Evolutionary conservation across 1,140 invertebrate genomes (phyloP).

Genomic region (Nebria ingens): DNA sequence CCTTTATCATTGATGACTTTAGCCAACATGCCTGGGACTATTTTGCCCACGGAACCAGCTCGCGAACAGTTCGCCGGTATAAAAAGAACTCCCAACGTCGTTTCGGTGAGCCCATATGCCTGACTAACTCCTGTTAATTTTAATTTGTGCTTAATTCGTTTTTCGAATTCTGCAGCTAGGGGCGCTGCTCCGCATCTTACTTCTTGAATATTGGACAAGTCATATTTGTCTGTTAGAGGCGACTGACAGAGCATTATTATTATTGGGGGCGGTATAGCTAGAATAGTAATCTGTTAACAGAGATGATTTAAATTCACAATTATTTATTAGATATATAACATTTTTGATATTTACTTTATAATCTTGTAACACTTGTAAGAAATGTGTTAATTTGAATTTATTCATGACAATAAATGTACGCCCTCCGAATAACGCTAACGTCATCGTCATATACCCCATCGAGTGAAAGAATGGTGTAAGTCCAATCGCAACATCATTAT

Average conservation of each 20-base stretch:
- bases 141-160: conserved; percentile 22
- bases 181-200: conserved; percentile 42
- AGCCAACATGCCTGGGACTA: conserved; percentile 47
- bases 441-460: conserved; percentile 33
- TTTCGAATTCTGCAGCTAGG: conserved; percentile 32
- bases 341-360: conserved; percentile 23
- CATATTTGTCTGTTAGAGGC: conserved; percentile 34
- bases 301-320: conserved; percentile 1
- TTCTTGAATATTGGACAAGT: conserved; percentile 36
- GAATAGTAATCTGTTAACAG: conserved; percentile 22
- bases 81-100: conserved; percentile 39
- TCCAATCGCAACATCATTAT: conserved; percentile 26
- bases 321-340: neutral
- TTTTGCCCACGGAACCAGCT: conserved; percentile 46
- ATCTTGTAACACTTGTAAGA: conserved; percentile 27
- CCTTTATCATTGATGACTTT: conserved; percentile 54
- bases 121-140: conserved; percentile 39
- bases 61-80: conserved; percentile 29
- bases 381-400: conserved; percentile 27
- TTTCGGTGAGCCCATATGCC: conserved; percentile 61
- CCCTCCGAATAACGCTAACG: conserved; percentile 27
- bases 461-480: conserved; percentile 34
- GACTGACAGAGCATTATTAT: conserved; percentile 27
- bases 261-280: conserved; percentile 29
- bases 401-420: conserved; percentile 26